A percentile compares a stretch with the other conserved stretches of the same genome.
These are phyloP conservation scores for Pipra filicauda DNA, from an alignment of 2,113 vertebrate species.

Conservation along the genomic window DNA sequence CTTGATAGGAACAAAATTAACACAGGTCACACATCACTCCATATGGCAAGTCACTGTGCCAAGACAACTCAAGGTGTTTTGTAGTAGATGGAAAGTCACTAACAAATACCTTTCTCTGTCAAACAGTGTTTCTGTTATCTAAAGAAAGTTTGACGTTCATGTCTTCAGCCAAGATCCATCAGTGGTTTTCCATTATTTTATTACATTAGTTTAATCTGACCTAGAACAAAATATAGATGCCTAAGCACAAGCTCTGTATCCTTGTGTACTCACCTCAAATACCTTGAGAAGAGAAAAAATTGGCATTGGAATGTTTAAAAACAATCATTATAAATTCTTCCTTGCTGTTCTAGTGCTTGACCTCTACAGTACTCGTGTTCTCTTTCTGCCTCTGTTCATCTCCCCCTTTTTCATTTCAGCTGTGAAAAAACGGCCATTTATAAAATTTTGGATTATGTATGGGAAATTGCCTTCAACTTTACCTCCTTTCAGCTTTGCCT, in stretches of 20 bases:
- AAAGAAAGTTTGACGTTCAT: conserved; percentile 45
- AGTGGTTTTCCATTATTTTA: conserved; percentile 53
- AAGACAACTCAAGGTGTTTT: conserved; percentile 69
- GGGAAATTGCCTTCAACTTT: neutral
- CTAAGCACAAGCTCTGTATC: conserved; percentile 1
- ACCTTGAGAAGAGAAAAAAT: neutral
- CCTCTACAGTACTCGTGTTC: neutral
- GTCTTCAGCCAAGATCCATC: conserved; percentile 56
- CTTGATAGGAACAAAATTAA: conserved; percentile 69
- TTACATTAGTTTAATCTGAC: conserved; percentile 57
- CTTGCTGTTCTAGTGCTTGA: neutral
- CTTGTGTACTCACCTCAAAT: neutral
- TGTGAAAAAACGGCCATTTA: neutral
- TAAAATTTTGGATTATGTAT: neutral
- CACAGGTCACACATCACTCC: conserved; percentile 62
- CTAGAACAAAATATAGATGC: conserved; percentile 44
- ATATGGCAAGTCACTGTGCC: conserved; percentile 60
- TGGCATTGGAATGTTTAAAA: neutral
- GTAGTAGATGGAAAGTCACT: conserved; percentile 64
- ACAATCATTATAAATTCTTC: neutral
- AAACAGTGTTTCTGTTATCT: conserved; percentile 34
- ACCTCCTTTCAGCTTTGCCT: neutral
- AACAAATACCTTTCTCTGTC: conserved; percentile 54
- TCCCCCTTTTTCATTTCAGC: neutral
- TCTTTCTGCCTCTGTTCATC: neutral